Conservation (phyloP, 2,113 vertebrate species). For the Perca flavescens region DNA sequence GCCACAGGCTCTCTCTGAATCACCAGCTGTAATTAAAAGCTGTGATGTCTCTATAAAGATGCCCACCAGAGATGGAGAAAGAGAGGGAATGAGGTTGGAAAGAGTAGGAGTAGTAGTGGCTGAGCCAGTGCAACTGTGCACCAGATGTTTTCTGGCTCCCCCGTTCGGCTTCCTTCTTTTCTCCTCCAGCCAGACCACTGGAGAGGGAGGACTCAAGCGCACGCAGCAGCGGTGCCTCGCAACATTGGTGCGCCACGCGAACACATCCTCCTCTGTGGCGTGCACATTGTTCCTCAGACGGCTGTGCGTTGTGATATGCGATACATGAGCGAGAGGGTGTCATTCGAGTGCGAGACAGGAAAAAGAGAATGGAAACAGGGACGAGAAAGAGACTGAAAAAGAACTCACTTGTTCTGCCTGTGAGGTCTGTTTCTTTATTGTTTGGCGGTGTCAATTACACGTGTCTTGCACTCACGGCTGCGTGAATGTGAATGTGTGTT, state of each 20-base stretch:
- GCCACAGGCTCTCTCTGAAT: conserved; percentile 75
- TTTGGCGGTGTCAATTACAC: conserved; percentile 72
- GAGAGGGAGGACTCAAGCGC: conserved; percentile 58
- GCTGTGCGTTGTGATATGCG: conserved; percentile 47
- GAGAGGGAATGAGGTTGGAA: conserved; percentile 47
- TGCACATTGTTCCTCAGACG: conserved; percentile 37
- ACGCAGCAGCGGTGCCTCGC: conserved; percentile 52
- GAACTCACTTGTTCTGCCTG: conserved; percentile 67
- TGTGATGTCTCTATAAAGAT: conserved; percentile 80
- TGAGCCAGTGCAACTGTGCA: conserved; percentile 81
- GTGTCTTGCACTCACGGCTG: conserved; percentile 58
- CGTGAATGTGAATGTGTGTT: conserved; percentile 24
- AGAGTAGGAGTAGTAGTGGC: conserved; percentile 53
- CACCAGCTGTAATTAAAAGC: conserved; percentile 80
- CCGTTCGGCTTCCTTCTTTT: conserved; percentile 58
- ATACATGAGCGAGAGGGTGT: conserved; percentile 58
- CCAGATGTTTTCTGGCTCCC: conserved; percentile 83
- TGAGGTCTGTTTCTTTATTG: conserved; percentile 76
- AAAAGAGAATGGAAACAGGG: conserved; percentile 58
- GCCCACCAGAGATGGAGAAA: conserved; percentile 53
- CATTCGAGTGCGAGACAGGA: conserved; percentile 55
- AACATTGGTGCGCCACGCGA: conserved; percentile 67
- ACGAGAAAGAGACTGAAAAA: conserved; percentile 33
- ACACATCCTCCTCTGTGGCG: conserved; percentile 62
- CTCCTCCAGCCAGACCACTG: conserved; percentile 69